Conservation (phyloP, 2,888 invertebrate species). For the Acleris emargana region DNA sequence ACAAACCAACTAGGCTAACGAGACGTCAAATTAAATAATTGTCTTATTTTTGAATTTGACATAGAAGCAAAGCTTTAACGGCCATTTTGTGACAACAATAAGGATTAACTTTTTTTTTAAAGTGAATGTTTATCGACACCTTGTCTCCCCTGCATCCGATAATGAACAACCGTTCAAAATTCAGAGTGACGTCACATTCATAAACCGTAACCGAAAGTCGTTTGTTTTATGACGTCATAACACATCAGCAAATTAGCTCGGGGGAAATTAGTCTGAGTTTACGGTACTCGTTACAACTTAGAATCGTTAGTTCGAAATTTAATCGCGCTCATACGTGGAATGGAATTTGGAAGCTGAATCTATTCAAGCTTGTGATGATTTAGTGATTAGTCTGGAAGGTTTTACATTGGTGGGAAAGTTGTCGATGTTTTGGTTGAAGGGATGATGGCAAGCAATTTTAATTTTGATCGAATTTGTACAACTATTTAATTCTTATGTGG, state of each 20-base stretch:
- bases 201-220: conserved; percentile 18
- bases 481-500: too few relatives aligned
- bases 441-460: too few relatives aligned
- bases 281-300: conserved; percentile 46
- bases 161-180: conserved; percentile 34
- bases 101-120: too few relatives aligned
- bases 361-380: conserved; percentile 22
- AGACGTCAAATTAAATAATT: too few relatives aligned
- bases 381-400: conserved; percentile 21
- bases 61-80: too few relatives aligned
- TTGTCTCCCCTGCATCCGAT: not conserved
- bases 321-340: conserved; percentile 32
- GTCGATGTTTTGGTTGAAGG: not conserved
- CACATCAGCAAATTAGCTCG: conserved; percentile 56
- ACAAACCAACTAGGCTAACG: too few relatives aligned
- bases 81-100: too few relatives aligned
- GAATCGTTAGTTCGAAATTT: conserved; percentile 41
- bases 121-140: not conserved
- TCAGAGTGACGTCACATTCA: conserved; percentile 35
- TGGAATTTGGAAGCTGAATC: conserved; percentile 27
- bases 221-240: conserved; percentile 59
- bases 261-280: conserved; percentile 66
- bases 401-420: not conserved
- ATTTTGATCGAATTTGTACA: too few relatives aligned
- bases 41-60: too few relatives aligned